These are phyloP conservation scores for Tenebrosternarchus preto DNA, from an alignment of 2,113 vertebrate species.

Conservation along the genomic window DNA sequence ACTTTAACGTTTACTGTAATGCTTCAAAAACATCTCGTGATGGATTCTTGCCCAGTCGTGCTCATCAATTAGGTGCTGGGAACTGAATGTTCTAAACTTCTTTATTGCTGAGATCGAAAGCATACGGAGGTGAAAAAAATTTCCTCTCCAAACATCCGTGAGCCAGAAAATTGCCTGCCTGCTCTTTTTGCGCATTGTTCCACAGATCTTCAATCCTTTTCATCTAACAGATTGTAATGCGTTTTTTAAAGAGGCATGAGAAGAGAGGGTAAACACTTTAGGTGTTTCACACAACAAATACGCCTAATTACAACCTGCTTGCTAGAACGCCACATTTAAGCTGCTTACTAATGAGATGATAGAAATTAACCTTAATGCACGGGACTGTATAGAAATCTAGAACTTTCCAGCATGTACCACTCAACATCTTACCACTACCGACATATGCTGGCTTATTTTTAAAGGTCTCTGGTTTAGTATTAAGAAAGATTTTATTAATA, in stretches of 20 bases:
- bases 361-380: neutral
- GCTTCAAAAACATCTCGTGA: neutral
- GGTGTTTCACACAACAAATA: conserved; percentile 3
- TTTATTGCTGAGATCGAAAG: neutral
- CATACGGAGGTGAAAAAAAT: neutral
- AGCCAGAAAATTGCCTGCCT: neutral
- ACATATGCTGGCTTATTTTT: too few relatives aligned
- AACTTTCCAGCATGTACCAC: too few relatives aligned
- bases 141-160: neutral
- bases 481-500: too few relatives aligned
- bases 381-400: neutral
- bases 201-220: neutral
- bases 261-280: conserved; percentile 1
- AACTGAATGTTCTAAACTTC: neutral
- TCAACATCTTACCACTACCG: too few relatives aligned
- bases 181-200: conserved; percentile 13
- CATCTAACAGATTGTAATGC: conserved; percentile 3
- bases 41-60: neutral
- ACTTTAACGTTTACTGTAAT: neutral
- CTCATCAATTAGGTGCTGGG: neutral
- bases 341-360: neutral
- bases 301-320: conserved; percentile 4
- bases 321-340: neutral
- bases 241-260: neutral
- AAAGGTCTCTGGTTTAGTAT: too few relatives aligned